Evolutionary conservation across 2,797 vertebrate genomes (phyloP), one percentile per base, ranked within the genome.

Genomic region (Onychomys leucogaster): DNA sequence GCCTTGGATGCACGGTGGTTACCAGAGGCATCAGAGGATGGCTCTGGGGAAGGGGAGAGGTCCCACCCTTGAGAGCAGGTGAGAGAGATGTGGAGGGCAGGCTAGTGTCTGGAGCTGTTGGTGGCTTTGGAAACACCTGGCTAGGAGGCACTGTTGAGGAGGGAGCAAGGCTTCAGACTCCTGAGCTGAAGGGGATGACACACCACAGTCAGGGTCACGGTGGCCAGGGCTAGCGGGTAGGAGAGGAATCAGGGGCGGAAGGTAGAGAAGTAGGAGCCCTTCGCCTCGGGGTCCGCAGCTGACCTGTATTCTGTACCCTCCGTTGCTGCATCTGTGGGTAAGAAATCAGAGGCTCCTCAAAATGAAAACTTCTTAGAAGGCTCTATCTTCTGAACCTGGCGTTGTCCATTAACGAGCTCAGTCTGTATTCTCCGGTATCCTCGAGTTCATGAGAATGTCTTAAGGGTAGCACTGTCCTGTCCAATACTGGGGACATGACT

Each of bases 271-370:
- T 55, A 88, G 52, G 10, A 52, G 29, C 46, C 59, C 55, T 89
- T 55, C 85, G 46, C 32, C 21, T 29, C 71, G 32, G 46, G 34
- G 41, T 57, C 86, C 52, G 5, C 29, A 34, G 43, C 13, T 34
- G 0, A 16, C 25, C 19, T 32, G 14, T 34, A 46, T 71, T 90
- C 65, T 73, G 2, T 16, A 1, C 59, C 46, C 69, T 19, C 5
- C 5, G 2, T 77, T 73, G n/a, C 21, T 63, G 12, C 27, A 25
- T 19, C 41, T 59, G 21, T 55, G 25, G n/a, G 4, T 57, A 87
- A 73, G 91, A 71, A 94, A 76, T 80, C 61, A 61, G 69, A 41
- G 52, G 41, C 43, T 85, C 43, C 78, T 94, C n/a, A 55, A 59
- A n/a, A 85, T 76, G 69, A 67, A 73, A 4, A 29, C 27, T 10